Conservation (phyloP, 2,113 vertebrate genomes). For the Mus musculus region GRCm39 chr15:102819501-102820000, state of each 20-base stretch:
- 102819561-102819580: neutral
- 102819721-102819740: neutral
- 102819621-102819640: neutral
- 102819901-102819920: neutral
- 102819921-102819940: neutral
- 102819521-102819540: neutral
- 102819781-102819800: neutral
- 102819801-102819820: neutral
- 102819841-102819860: neutral
- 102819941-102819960: neutral
- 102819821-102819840: neutral
- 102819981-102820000: neutral
- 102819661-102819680: neutral
- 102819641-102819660: neutral
- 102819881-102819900: neutral
- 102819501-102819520: neutral
- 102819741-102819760: neutral
- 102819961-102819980: neutral
- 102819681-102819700: neutral
- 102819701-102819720: neutral
- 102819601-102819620: constrained; percentile 2
- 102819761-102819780: constrained; percentile 44
- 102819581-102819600: neutral
- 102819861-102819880: too few species aligned
- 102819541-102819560: neutral